phyloP scores from a whole-genome alignment of 2,888 invertebrate genomes.

The Eudemis profundana region DNA sequence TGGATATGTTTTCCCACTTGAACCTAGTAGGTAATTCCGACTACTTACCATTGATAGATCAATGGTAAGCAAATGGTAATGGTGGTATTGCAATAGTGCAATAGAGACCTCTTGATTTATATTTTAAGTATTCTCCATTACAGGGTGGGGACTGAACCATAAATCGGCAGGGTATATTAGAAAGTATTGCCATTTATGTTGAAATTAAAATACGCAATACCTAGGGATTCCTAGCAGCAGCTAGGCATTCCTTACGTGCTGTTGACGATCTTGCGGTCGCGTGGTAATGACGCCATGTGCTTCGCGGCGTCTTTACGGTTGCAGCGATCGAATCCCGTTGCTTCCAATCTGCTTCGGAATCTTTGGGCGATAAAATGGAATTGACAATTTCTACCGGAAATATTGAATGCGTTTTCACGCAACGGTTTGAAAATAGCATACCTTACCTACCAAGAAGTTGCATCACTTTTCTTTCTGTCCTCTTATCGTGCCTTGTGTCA shows the following conservation, averaged over 20 bases:
- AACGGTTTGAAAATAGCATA: no score
- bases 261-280: conserved; percentile 31
- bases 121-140: no score
- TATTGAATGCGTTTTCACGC: neutral
- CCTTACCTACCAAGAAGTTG: no score
- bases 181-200: conserved; percentile 9
- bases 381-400: neutral
- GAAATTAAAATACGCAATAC: conserved; percentile 11
- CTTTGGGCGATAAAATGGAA: neutral
- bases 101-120: no score
- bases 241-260: conserved; percentile 13
- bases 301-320: conserved; percentile 10
- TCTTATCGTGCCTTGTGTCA: no score
- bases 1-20: no score
- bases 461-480: no score
- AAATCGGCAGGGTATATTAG: neutral
- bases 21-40: no score
- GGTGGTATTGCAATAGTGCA: no score
- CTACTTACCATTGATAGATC: no score
- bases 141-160: no score
- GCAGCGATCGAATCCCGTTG: conserved; percentile 12
- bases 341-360: conserved; percentile 9
- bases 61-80: no score
- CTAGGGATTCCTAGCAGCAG: conserved; percentile 6
- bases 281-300: conserved; percentile 15